phyloP scores from a whole-genome alignment of 2,797 vertebrate species.

The Natrix natrix region DNA sequence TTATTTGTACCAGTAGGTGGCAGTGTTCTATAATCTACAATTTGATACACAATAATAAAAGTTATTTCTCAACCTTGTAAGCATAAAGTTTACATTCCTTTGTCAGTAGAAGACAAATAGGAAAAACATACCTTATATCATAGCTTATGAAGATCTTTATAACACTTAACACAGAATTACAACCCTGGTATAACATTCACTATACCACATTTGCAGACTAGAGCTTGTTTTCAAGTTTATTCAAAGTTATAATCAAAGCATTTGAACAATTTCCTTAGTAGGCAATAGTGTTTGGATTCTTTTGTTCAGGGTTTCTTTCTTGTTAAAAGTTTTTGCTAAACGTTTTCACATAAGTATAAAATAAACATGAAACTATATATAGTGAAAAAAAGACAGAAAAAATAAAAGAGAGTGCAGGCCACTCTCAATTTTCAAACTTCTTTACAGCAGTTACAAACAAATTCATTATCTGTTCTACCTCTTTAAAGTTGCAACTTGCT shows the following conservation, averaged over 20 bases:
- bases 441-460: background rate
- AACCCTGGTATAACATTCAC: background rate
- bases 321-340: background rate
- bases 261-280: background rate
- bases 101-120: background rate
- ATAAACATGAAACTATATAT: background rate
- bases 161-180: background rate
- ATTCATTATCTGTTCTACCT: background rate
- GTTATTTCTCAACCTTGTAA: background rate
- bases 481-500: background rate
- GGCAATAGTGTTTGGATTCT: background rate
- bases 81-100: background rate
- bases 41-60: background rate
- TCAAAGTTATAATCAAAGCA: background rate
- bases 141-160: background rate
- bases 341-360: background rate
- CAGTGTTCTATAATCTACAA: constrained; percentile 5
- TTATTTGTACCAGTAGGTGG: constrained; percentile 22
- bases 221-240: background rate
- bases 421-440: background rate
- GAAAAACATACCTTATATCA: background rate
- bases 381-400: background rate
- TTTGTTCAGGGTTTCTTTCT: background rate
- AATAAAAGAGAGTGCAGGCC: background rate
- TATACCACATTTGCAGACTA: background rate